These are phyloP conservation scores for Enteromius viviparus DNA, from an alignment of 2,797 vertebrate species.

Conservation along the genomic window DNA sequence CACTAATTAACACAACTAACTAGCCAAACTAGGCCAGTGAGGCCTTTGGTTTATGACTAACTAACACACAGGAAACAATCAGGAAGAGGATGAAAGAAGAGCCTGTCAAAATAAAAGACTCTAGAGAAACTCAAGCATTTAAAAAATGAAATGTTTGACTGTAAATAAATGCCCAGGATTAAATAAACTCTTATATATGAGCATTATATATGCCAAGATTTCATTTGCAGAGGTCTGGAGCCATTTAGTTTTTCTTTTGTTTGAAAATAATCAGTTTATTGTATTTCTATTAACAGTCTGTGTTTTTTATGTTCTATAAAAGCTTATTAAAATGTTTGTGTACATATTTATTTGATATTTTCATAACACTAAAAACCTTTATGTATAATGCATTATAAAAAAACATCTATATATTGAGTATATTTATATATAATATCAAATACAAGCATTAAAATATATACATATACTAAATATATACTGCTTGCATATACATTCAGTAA, in stretches of 20 bases:
- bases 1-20: neutral
- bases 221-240: neutral
- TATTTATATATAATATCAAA: no score
- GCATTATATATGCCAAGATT: neutral
- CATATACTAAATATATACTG: no score
- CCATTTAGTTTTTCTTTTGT: neutral
- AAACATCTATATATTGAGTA: no score
- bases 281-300: neutral
- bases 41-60: neutral
- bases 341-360: neutral
- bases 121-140: neutral
- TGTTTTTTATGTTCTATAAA: neutral
- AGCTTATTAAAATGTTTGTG: neutral
- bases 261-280: neutral
- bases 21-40: neutral
- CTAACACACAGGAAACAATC: neutral
- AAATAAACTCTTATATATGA: neutral
- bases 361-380: neutral
- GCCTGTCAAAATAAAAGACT: conserved; percentile 13
- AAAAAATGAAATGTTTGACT: neutral
- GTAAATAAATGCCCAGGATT: neutral
- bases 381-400: neutral
- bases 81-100: neutral
- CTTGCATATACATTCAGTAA: no score
- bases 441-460: no score